A percentile compares a stretch with the other conserved stretches of the same genome.
Conservation (phyloP, 1,140 invertebrate genomes). For the Drosophila subobscura region DNA sequence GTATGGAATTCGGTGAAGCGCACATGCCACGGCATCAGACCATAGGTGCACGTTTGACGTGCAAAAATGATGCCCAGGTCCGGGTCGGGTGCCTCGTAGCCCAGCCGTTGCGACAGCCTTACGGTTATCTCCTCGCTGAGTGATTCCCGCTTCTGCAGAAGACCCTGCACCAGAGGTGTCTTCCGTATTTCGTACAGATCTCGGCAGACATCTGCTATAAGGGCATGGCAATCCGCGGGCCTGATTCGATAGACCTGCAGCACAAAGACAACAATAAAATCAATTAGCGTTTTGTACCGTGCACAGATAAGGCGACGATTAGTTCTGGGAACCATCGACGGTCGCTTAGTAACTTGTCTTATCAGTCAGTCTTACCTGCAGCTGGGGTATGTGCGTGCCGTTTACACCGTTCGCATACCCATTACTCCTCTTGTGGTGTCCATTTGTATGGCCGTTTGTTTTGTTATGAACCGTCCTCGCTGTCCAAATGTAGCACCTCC, state of each 20-base stretch:
- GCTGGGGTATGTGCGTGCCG: constrained; percentile 18
- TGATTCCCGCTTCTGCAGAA: constrained; percentile 58
- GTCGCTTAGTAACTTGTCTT: constrained; percentile 5
- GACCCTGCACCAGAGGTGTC: constrained; percentile 44
- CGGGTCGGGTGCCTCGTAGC: constrained; percentile 56
- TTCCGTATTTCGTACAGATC: constrained; percentile 58
- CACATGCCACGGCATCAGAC: constrained; percentile 76
- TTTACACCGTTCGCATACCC: constrained; percentile 43
- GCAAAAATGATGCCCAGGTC: constrained; percentile 74
- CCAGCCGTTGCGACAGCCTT: constrained; percentile 53
- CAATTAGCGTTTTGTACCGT: constrained; percentile 17
- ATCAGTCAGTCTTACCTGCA: constrained; percentile 54
- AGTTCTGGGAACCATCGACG: constrained; percentile 30
- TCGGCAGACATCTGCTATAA: constrained; percentile 74
- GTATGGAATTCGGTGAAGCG: constrained; percentile 79
- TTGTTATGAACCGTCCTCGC: neutral
- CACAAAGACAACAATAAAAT: constrained; percentile 2
- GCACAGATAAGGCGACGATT: constrained; percentile 38
- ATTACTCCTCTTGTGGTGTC: constrained; percentile 36
- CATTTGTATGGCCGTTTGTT: constrained; percentile 22
- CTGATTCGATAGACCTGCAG: constrained; percentile 66
- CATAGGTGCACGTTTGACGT: constrained; percentile 66
- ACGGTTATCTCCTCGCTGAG: constrained; percentile 54
- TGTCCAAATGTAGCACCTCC: neutral
- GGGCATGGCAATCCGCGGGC: constrained; percentile 58